Conservation (phyloP, 2,888 invertebrate species). For the Hermaeophaga mercurialis region DNA sequence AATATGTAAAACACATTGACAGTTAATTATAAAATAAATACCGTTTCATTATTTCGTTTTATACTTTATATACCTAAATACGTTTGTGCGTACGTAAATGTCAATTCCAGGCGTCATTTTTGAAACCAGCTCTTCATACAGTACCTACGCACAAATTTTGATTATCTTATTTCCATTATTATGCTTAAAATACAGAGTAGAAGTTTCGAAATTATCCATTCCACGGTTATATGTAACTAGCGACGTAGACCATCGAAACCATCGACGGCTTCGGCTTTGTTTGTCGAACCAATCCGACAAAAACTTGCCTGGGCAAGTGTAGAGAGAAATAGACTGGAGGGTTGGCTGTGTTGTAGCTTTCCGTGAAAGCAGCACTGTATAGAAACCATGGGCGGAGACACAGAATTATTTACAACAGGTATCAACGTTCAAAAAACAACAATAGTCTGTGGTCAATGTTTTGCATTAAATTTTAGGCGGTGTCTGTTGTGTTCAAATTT, state of each 20-base stretch:
- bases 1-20: no score
- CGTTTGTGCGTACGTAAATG: conserved; percentile 1
- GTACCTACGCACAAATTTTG: conserved; percentile 54
- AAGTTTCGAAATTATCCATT: conserved; percentile 61
- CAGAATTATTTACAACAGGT: neutral
- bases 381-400: conserved; percentile 44
- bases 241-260: conserved; percentile 48
- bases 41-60: no score
- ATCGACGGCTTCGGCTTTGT: conserved; percentile 52
- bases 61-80: no score
- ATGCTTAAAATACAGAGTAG: conserved; percentile 60
- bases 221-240: conserved; percentile 61
- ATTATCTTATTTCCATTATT: conserved; percentile 61
- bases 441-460: no score
- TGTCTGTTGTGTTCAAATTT: no score
- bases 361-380: conserved; percentile 60
- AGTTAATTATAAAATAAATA: no score
- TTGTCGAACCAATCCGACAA: conserved; percentile 45
- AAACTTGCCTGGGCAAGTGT: conserved; percentile 51
- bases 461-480: no score
- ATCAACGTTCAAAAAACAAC: no score
- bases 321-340: conserved; percentile 60
- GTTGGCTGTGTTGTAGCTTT: conserved; percentile 57
- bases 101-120: conserved; percentile 25
- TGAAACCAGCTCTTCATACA: conserved; percentile 38